These are phyloP conservation scores for Lamprotornis superbus DNA, from an alignment of 2,113 vertebrate genomes.

Conservation along the genomic window DNA sequence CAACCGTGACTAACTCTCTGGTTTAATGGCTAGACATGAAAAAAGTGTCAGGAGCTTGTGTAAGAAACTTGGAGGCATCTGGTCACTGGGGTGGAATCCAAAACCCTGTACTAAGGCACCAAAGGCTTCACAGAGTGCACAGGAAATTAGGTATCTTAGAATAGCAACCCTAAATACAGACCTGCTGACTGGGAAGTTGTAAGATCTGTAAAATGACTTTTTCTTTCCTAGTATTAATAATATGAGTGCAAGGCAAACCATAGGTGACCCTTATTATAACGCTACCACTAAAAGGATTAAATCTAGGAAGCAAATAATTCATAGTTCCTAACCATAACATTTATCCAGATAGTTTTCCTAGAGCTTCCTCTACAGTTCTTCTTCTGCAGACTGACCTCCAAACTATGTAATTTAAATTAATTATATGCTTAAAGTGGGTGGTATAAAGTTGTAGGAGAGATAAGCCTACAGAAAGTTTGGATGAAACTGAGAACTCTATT, in stretches of 20 bases:
- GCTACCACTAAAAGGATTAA: not conserved
- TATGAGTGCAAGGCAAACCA: not conserved
- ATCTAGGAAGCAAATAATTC: not conserved
- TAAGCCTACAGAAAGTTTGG: not conserved
- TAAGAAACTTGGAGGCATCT: slow-evolving; percentile 31
- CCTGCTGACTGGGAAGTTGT: slow-evolving; percentile 41
- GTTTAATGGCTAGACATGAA: not conserved
- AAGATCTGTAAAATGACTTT: slow-evolving; percentile 1
- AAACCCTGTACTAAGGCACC: slow-evolving; percentile 9
- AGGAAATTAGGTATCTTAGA: slow-evolving; percentile 66
- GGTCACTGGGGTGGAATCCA: slow-evolving; percentile 57
- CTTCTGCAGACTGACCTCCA: not conserved
- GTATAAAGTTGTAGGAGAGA: not conserved
- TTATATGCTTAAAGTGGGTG: not conserved
- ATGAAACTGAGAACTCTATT: not conserved
- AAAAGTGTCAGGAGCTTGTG: not conserved
- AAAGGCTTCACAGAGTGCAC: slow-evolving; percentile 33
- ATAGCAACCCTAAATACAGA: slow-evolving; percentile 56
- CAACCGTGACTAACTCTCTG: not conserved
- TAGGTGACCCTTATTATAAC: not conserved
- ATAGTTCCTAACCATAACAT: not conserved
- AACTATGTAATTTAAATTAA: not conserved
- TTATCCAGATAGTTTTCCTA: not conserved
- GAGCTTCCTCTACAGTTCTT: not conserved
- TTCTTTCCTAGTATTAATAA: not conserved